These are phyloP conservation scores for Scaptomyza polygonia DNA, from an alignment of 2,888 invertebrate genomes.

Conservation along the genomic window DNA sequence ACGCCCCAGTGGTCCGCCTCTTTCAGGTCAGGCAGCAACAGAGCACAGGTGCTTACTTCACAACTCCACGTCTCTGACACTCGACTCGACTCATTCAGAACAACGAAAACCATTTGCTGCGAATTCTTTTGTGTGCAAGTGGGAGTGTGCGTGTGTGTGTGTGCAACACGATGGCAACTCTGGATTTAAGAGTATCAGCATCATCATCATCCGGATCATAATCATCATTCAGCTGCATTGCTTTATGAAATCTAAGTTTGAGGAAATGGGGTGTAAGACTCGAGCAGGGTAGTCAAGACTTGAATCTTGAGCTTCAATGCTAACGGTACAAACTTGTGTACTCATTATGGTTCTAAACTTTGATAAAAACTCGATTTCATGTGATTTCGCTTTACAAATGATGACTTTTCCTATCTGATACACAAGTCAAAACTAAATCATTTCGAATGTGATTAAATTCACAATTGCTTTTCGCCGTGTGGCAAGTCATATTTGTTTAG, in stretches of 20 bases:
- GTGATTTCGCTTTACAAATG: background rate
- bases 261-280: background rate
- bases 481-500: slow-evolving; percentile 2
- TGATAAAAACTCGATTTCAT: too few species aligned
- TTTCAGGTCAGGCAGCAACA: slow-evolving; percentile 64
- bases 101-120: slow-evolving; percentile 44
- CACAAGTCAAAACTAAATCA: background rate
- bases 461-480: background rate
- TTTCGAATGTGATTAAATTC: background rate
- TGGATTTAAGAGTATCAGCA: slow-evolving; percentile 19
- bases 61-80: slow-evolving; percentile 8
- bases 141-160: background rate
- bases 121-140: slow-evolving; percentile 4
- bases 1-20: slow-evolving; percentile 61
- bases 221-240: background rate
- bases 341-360: background rate
- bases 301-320: background rate
- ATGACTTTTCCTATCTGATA: background rate
- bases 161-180: slow-evolving; percentile 22
- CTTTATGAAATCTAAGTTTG: slow-evolving; percentile 10
- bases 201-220: slow-evolving; percentile 1
- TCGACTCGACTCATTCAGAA: slow-evolving; percentile 47
- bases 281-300: background rate
- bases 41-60: slow-evolving; percentile 24
- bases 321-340: background rate